phyloP scores from a whole-genome alignment of 1,140 invertebrate genomes.

The Drosophila sturtevanti region DNA sequence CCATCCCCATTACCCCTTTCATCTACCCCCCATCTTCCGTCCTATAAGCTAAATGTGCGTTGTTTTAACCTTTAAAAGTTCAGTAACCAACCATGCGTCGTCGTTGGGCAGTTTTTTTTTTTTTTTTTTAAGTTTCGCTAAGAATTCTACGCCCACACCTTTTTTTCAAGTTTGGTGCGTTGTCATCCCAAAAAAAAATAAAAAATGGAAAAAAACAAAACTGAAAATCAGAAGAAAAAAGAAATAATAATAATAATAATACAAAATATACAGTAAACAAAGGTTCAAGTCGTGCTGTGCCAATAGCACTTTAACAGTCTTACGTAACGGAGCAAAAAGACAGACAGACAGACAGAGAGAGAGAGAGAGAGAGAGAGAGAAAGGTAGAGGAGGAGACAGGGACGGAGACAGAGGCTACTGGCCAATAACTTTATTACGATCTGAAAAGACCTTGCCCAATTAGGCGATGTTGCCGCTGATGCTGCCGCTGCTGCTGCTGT shows the following conservation, averaged over 20 bases:
- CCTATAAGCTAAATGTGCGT: not conserved
- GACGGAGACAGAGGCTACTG: conserved; percentile 27
- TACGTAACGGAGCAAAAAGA: conserved; percentile 40
- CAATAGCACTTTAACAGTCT: conserved; percentile 48
- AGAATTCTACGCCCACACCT: conserved; percentile 9
- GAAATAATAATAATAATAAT: not conserved
- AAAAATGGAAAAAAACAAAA: conserved; percentile 13
- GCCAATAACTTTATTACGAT: conserved; percentile 61
- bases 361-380: conserved; percentile 11
- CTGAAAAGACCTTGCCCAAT: conserved; percentile 61
- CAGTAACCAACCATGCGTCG: conserved; percentile 41
- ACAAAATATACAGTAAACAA: conserved; percentile 6
- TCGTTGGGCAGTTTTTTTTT: conserved; percentile 22
- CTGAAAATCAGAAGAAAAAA: conserved; percentile 7
- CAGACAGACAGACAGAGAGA: conserved; percentile 20
- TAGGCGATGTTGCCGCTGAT: conserved; percentile 28
- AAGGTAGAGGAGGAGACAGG: not conserved
- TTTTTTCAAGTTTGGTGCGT: not conserved
- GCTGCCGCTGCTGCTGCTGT: not conserved
- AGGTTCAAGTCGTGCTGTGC: conserved; percentile 27
- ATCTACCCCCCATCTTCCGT: too few species aligned
- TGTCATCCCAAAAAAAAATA: conserved; percentile 1
- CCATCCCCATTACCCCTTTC: not conserved
- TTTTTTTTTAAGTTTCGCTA: not conserved
- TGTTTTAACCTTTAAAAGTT: conserved; percentile 59